Conservation (phyloP, 2,113 vertebrate genomes). For the Nothobranchius furzeri region DNA sequence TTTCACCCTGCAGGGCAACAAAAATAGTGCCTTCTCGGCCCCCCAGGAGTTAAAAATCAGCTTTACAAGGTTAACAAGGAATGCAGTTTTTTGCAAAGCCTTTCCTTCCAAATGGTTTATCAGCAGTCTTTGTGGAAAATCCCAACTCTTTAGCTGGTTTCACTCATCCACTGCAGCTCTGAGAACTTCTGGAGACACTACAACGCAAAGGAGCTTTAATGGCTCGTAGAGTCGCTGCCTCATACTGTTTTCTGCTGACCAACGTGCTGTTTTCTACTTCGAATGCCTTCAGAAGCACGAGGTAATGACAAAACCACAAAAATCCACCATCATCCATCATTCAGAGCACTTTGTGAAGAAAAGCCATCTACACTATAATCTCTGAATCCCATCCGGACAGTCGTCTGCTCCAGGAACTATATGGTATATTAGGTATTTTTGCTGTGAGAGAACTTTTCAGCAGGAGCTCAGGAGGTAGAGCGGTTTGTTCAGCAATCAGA, state of each 20-base stretch:
- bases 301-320: conserved; percentile 1
- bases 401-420: neutral
- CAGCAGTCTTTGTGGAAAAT: conserved; percentile 62
- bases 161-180: neutral
- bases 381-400: neutral
- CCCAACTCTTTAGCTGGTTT: conserved; percentile 26
- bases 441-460: too few species aligned
- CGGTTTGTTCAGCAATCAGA: too few species aligned
- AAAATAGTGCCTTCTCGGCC: conserved; percentile 45
- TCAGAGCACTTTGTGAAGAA: neutral
- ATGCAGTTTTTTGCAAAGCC: conserved; percentile 68
- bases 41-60: conserved; percentile 70
- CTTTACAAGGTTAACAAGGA: conserved; percentile 64
- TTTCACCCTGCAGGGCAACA: conserved; percentile 32
- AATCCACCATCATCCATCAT: conserved; percentile 4
- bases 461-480: too few species aligned
- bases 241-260: neutral
- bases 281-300: neutral
- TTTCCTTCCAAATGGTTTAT: conserved; percentile 75
- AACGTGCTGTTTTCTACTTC: neutral
- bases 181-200: neutral
- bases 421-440: too few species aligned
- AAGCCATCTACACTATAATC: neutral
- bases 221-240: neutral
- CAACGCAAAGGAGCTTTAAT: neutral